phyloP scores from a whole-genome alignment of 1,140 invertebrate genomes.

The Drosophila funebris region DNA sequence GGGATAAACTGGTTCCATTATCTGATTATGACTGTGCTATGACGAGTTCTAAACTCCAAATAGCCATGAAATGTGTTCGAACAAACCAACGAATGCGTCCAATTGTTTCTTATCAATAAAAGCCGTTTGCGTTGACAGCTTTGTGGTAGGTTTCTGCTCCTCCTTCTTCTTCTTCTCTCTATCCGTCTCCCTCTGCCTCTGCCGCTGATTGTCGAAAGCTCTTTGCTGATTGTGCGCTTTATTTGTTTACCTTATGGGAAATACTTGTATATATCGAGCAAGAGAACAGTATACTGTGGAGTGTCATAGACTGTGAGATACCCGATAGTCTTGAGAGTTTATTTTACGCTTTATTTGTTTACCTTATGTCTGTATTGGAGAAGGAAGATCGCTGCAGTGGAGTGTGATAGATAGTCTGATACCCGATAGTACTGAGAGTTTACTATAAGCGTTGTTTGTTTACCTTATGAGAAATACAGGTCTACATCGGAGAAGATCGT shows the following conservation, averaged over 20 bases:
- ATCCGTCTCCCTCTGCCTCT: neutral
- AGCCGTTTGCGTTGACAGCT: constrained; percentile 19
- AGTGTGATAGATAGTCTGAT: too few relatives aligned
- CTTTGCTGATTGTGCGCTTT: constrained; percentile 37
- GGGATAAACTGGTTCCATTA: constrained; percentile 64
- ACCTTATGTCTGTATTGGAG: too few relatives aligned
- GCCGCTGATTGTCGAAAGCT: constrained; percentile 44
- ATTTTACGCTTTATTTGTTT: too few relatives aligned
- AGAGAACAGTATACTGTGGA: neutral
- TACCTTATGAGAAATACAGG: constrained; percentile 9
- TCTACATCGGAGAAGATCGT: too few relatives aligned
- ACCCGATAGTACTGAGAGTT: too few relatives aligned
- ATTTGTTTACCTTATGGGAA: constrained; percentile 31
- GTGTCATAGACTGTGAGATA: neutral
- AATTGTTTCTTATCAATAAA: constrained; percentile 63
- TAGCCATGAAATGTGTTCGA: neutral
- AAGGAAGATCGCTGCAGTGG: too few relatives aligned
- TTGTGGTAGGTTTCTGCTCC: constrained; percentile 19
- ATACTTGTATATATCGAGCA: neutral
- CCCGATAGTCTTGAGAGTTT: too few relatives aligned
- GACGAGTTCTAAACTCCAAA: constrained; percentile 19
- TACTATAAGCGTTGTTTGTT: constrained; percentile 43
- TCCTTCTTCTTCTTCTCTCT: neutral
- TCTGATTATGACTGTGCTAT: constrained; percentile 23
- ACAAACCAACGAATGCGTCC: constrained; percentile 22